Evolutionary conservation across 2,113 vertebrate species (phyloP).

Genomic region (Phyllostomus hastatus): DNA sequence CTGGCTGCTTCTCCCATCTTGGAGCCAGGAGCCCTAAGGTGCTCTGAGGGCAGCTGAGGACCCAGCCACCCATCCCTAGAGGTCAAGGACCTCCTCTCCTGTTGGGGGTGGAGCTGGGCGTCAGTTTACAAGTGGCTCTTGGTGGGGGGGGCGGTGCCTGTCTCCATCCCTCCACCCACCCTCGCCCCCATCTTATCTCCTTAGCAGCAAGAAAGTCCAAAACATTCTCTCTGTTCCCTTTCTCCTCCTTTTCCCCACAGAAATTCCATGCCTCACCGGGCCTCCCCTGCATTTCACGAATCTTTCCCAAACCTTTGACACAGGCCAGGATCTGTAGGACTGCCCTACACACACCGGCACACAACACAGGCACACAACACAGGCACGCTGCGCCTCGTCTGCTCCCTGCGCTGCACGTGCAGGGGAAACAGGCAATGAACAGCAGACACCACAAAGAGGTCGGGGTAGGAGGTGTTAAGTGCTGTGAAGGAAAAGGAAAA

Average conservation of each 20-base stretch:
- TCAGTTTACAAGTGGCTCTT: neutral
- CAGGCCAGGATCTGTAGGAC: neutral
- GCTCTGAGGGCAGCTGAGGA: neutral
- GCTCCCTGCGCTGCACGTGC: neutral
- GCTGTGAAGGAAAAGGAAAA: neutral
- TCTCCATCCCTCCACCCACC: neutral
- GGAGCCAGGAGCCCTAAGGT: neutral
- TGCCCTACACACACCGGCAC: neutral
- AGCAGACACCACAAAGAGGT: fast-evolving
- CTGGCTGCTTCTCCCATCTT: neutral
- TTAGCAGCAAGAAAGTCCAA: neutral
- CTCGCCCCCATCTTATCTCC: neutral
- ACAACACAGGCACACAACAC: too few species aligned
- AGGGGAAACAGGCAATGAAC: neutral
- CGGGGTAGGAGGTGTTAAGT: neutral
- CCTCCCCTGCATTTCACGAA: neutral
- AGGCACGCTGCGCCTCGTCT: neutral
- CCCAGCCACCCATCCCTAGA: neutral
- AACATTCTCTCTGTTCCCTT: neutral
- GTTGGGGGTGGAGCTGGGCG: neutral
- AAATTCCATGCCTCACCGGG: neutral
- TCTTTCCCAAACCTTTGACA: neutral
- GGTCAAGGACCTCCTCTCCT: neutral
- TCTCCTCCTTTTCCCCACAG: neutral
- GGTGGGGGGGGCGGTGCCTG: too few species aligned